These are phyloP conservation scores for Spheniscus humboldti DNA, from an alignment of 2,797 vertebrate genomes.

Conservation along the genomic window DNA sequence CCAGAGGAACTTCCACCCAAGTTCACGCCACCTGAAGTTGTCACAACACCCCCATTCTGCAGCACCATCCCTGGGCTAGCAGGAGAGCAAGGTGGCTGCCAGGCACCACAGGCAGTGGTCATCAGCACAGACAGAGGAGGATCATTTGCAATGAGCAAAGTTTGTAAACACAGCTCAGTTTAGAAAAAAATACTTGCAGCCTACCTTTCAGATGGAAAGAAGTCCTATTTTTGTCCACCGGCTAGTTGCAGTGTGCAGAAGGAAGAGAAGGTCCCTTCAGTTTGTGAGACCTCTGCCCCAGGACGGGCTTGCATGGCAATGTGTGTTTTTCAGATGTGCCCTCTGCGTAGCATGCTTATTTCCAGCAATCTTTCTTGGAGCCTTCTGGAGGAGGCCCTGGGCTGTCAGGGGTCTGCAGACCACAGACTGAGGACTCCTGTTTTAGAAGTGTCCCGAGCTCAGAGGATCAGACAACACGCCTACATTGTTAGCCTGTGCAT, in stretches of 20 bases:
- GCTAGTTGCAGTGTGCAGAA: neutral
- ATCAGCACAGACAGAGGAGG: neutral
- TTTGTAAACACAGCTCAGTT: neutral
- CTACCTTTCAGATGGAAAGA: neutral
- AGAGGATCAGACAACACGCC: neutral
- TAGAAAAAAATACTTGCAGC: neutral
- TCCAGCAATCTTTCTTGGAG: neutral
- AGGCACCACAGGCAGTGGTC: neutral
- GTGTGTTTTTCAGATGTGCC: neutral
- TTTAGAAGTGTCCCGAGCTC: neutral
- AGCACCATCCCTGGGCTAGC: neutral
- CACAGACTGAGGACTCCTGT: neutral
- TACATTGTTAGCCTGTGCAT: neutral
- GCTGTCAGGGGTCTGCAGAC: neutral
- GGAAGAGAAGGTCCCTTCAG: neutral
- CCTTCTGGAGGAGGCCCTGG: neutral
- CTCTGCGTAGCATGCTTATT: neutral
- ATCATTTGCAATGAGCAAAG: neutral
- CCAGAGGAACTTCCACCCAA: neutral
- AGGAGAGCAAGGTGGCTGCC: neutral
- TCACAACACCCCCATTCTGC: neutral
- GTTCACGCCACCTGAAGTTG: neutral
- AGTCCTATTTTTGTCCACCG: neutral
- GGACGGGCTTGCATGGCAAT: accelerated
- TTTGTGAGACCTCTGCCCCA: neutral